Conservation (phyloP, 2,797 vertebrate genomes). For the Toxotes lorentzi region DNA sequence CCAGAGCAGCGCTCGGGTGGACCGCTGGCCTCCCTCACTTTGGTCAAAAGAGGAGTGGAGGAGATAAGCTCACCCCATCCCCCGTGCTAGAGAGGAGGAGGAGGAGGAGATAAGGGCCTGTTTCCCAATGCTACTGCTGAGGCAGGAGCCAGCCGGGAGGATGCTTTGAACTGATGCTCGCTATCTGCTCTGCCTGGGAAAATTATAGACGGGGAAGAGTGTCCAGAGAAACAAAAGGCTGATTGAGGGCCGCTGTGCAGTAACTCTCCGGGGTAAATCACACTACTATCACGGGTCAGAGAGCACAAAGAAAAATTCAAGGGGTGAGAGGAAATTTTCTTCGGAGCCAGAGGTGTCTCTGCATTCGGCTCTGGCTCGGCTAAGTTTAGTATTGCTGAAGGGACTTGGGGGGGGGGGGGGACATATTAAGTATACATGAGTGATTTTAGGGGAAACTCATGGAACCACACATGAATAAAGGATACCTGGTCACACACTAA, state of each 20-base stretch:
- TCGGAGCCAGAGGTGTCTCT: conserved; percentile 67
- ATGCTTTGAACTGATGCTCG: conserved; percentile 85
- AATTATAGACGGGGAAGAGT: conserved; percentile 75
- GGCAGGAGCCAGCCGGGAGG: conserved; percentile 75
- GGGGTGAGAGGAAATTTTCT: conserved; percentile 65
- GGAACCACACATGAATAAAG: conserved; percentile 66
- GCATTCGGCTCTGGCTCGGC: conserved; percentile 29
- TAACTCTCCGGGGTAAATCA: conserved; percentile 73
- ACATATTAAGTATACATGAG: conserved; percentile 67
- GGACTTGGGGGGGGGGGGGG: too few relatives aligned
- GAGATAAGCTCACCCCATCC: conserved; percentile 85
- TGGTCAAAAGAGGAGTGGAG: conserved; percentile 79
- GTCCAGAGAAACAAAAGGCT: conserved; percentile 76
- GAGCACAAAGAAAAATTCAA: conserved; percentile 69
- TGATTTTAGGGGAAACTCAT: conserved; percentile 58
- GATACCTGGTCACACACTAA: conserved; percentile 44
- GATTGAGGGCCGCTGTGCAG: conserved; percentile 79
- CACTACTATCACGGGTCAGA: conserved; percentile 75
- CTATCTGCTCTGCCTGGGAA: conserved; percentile 85
- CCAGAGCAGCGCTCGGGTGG: conserved; percentile 76
- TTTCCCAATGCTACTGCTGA: conserved; percentile 80
- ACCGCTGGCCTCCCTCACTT: conserved; percentile 84
- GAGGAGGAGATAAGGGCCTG: conserved; percentile 75
- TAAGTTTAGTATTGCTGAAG: conserved; percentile 61
- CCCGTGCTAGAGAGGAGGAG: conserved; percentile 56